These are phyloP conservation scores for Criorhina ranunculi DNA, from an alignment of 2,888 invertebrate genomes.

Conservation along the genomic window DNA sequence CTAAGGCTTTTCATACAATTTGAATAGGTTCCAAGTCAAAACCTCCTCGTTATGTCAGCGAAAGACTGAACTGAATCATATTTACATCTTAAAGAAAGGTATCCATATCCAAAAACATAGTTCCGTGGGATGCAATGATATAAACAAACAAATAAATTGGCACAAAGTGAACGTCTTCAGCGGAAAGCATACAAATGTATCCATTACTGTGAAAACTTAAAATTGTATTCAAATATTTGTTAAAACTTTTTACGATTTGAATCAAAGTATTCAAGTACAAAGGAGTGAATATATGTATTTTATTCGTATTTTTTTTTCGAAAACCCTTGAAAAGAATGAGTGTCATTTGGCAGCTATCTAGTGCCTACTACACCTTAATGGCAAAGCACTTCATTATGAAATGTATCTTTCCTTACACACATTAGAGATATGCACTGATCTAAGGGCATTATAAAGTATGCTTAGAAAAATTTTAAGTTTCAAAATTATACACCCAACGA, in stretches of 20 bases:
- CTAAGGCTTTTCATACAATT: too few species aligned
- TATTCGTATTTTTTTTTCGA: slow-evolving; percentile 1
- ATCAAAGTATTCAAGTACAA: slow-evolving; percentile 1
- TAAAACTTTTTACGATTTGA: neutral
- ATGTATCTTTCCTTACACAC: neutral
- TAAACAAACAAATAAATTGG: slow-evolving; percentile 5
- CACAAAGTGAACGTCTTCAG: neutral
- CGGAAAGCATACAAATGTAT: slow-evolving; percentile 6
- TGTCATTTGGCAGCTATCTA: neutral
- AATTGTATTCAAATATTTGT: slow-evolving; percentile 16
- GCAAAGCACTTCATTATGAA: slow-evolving; percentile 6
- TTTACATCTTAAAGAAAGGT: too few species aligned
- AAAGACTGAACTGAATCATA: too few species aligned
- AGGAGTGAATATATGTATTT: slow-evolving; percentile 3
- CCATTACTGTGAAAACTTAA: neutral
- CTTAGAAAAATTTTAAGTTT: neutral
- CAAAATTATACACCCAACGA: neutral
- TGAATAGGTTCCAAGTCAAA: too few species aligned
- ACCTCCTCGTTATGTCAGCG: too few species aligned
- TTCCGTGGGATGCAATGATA: too few species aligned
- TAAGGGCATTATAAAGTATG: slow-evolving; percentile 3
- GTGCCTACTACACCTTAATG: neutral
- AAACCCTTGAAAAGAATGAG: slow-evolving; percentile 6
- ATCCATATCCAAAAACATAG: too few species aligned
- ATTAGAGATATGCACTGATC: neutral